Percentiles rank a stretch among this genome's conserved stretches.
phyloP scores from a whole-genome alignment of 2,888 invertebrate species.

The Philhelius pedissequus region DNA sequence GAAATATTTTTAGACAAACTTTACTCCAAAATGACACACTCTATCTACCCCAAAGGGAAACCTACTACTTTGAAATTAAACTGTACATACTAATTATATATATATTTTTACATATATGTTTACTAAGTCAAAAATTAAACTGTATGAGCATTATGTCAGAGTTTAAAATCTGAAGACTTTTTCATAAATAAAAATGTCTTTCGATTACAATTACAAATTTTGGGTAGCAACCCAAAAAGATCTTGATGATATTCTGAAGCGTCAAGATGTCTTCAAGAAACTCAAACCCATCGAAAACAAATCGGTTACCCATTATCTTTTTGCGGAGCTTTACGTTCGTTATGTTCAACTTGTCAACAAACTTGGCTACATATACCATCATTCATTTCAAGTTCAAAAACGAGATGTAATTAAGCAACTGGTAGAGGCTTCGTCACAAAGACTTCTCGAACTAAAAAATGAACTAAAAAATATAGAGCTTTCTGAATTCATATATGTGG shows the following conservation, averaged over 20 bases:
- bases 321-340: constrained; percentile 75
- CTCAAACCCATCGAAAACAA: constrained; percentile 72
- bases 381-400: constrained; percentile 77
- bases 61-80: too few relatives aligned
- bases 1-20: too few relatives aligned
- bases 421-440: constrained; percentile 73
- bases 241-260: constrained; percentile 76
- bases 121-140: too few relatives aligned
- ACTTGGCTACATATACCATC: constrained; percentile 74
- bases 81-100: too few relatives aligned
- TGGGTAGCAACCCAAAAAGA: constrained; percentile 79
- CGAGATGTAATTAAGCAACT: constrained; percentile 72
- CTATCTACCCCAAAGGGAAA: too few relatives aligned
- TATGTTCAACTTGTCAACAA: constrained; percentile 76
- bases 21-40: too few relatives aligned
- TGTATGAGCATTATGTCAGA: too few relatives aligned
- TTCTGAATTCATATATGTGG: constrained; percentile 84
- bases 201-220: constrained; percentile 79
- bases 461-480: constrained; percentile 80
- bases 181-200: constrained; percentile 76
- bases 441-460: constrained; percentile 81
- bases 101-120: too few relatives aligned
- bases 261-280: constrained; percentile 76
- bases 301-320: constrained; percentile 73
- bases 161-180: neutral